Evolutionary conservation across 2,888 invertebrate species (phyloP), one percentile per base, ranked within the genome.

Genomic region (Hypsopygia costalis): DNA sequence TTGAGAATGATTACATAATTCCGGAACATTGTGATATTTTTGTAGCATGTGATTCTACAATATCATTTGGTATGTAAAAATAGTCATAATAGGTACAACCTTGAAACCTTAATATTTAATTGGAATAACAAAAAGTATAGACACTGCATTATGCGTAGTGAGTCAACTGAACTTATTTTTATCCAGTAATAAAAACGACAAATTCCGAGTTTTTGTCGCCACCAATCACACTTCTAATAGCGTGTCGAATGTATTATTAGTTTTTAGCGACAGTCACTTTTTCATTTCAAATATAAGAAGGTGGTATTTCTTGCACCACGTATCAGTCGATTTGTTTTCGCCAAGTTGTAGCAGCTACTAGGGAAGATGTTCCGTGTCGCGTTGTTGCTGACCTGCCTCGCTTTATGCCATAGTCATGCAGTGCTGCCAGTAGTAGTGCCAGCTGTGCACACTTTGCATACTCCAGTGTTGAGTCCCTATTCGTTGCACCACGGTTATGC

Each of bases 261-360:
- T 50, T 56, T 58, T 48, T 41, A 44, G 12, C 55, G 67, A 73
- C 76, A 69, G 78, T 82, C 78, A 73, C 76, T 72, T 42, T 72
- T 63, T 72, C 69, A 69, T 62, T 60, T 45, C 46, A 51, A 58
- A 64, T 83, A 85, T 85, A 83, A 82, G 76, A 76, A 74, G 67
- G 62, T 57, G 55, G 50, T 46, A 44, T 41, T 43, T 36, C 40
- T 49, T 52, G 46, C 44, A 43, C 39, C 43, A 43, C 42, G 40
- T 45, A 64, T 68, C 70, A 81, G 75, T 78, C 51, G 50, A 52
- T 38, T 51, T 28, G 44, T 43, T 47, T 38, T 52, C 45, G 58
- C 31, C 32, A 44, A 56, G 34, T 42, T 33, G 20, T 34, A 44
- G 32, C 30, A 27, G 32, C 30, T 10, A 42, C 49, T n/a, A 45